phyloP scores from a whole-genome alignment of 1,140 invertebrate species.

The Drosophila guanche region DNA sequence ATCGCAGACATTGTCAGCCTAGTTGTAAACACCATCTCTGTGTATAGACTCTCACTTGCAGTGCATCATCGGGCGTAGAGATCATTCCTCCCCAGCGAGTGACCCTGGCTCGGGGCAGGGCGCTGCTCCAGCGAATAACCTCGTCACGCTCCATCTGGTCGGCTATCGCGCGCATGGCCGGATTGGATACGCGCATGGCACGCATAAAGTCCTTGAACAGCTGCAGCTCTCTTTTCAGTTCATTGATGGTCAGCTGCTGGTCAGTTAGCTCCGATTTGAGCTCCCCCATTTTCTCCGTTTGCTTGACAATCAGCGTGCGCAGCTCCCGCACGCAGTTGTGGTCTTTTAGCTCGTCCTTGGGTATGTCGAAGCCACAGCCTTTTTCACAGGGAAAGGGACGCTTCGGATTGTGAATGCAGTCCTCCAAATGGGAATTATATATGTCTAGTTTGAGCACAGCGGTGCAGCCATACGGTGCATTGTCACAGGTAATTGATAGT shows the following conservation, averaged over 20 bases:
- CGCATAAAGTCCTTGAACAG: conserved; percentile 95
- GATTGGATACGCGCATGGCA: conserved; percentile 94
- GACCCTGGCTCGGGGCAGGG: conserved; percentile 92
- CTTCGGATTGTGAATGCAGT: conserved; percentile 97
- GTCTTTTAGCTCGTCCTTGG: conserved; percentile 96
- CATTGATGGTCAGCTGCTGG: conserved; percentile 93
- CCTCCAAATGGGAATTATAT: conserved; percentile 91
- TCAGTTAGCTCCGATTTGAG: conserved; percentile 94
- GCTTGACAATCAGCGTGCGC: conserved; percentile 91
- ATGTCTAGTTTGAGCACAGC: conserved; percentile 93
- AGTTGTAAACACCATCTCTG: background rate
- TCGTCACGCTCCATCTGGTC: conserved; percentile 97
- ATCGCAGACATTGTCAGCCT: background rate
- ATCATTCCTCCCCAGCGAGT: conserved; percentile 97
- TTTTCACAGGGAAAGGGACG: conserved; percentile 95
- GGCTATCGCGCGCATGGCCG: conserved; percentile 93
- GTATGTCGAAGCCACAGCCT: conserved; percentile 96
- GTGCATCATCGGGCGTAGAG: conserved; percentile 93
- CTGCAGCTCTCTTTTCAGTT: conserved; percentile 94
- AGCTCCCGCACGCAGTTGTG: conserved; percentile 97
- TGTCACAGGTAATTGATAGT: conserved; percentile 95
- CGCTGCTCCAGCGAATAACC: conserved; percentile 95
- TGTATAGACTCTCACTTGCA: conserved; percentile 88
- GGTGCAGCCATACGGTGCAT: conserved; percentile 93
- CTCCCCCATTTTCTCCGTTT: conserved; percentile 93